phyloP scores from a whole-genome alignment of 2,113 vertebrate species.

The Aptenodytes patagonicus region DNA sequence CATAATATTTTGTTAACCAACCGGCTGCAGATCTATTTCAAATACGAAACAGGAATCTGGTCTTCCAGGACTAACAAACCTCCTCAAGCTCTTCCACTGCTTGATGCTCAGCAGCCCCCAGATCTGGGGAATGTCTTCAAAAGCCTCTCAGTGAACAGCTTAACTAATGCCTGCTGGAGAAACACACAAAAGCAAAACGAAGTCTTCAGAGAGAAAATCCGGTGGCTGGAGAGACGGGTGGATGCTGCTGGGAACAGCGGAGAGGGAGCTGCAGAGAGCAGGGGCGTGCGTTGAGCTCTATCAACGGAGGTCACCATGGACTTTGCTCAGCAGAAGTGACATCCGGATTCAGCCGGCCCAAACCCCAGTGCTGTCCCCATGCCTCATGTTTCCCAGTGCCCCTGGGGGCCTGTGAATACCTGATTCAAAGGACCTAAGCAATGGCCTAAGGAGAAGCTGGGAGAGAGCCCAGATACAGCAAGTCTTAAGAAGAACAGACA shows the following conservation, averaged over 20 bases:
- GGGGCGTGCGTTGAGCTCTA: rapidly evolving
- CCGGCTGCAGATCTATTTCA: not conserved
- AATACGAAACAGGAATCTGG: constrained; percentile 14
- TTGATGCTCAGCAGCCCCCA: not conserved
- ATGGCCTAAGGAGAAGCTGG: not conserved
- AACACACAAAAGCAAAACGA: not conserved
- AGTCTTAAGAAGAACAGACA: not conserved
- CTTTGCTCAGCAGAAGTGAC: not conserved
- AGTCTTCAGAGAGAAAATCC: not conserved
- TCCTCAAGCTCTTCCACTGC: not conserved
- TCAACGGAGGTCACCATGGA: not conserved
- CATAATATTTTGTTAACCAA: constrained; percentile 59
- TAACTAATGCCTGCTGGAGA: constrained; percentile 16
- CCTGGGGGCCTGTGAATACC: not conserved
- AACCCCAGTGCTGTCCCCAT: not conserved
- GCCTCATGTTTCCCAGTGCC: not conserved
- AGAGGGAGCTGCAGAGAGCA: not conserved
- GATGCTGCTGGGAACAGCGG: not conserved
- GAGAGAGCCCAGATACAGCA: not conserved
- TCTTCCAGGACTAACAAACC: constrained; percentile 31
- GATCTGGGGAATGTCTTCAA: not conserved
- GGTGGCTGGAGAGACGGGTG: not conserved
- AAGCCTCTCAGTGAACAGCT: not conserved
- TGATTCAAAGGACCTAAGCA: not conserved
- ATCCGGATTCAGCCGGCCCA: not conserved